Conservation (phyloP, 2,888 invertebrate genomes). For the Limnephilus rhombicus region DNA sequence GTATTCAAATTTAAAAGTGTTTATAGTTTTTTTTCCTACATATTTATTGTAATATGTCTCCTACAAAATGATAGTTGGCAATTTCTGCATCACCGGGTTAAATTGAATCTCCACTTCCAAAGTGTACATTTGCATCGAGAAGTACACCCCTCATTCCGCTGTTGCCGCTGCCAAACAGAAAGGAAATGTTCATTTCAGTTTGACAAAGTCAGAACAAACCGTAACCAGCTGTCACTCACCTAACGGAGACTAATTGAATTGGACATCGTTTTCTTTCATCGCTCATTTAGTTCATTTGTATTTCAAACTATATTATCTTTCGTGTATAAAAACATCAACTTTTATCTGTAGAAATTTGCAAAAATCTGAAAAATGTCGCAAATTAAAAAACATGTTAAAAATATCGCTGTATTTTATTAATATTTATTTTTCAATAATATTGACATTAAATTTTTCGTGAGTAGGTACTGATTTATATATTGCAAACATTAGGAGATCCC, state of each 20-base stretch:
- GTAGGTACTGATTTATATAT: too few species aligned
- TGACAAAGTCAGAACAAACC: conserved; percentile 52
- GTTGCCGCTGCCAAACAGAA: background rate
- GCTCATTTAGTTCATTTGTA: background rate
- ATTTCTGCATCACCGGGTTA: background rate
- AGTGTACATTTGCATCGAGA: conserved; percentile 25
- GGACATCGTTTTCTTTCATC: conserved; percentile 9
- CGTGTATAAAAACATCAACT: too few species aligned
- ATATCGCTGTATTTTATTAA: too few species aligned
- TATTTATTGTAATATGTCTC: too few species aligned
- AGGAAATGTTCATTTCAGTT: conserved; percentile 48
- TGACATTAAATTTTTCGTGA: too few species aligned
- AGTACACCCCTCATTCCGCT: background rate
- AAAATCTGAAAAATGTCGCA: too few species aligned
- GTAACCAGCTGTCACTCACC: conserved; percentile 41
- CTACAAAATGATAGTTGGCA: background rate
- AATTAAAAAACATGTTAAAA: too few species aligned
- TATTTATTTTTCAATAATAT: too few species aligned
- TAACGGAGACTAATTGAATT: conserved; percentile 2
- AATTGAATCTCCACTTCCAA: background rate
- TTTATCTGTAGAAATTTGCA: too few species aligned
- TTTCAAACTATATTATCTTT: background rate
- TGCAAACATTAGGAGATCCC: too few species aligned
- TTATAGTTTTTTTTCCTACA: too few species aligned
- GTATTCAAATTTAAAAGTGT: too few species aligned